phyloP scores from a whole-genome alignment of 2,113 vertebrate species.

The Trogon surrucura region DNA sequence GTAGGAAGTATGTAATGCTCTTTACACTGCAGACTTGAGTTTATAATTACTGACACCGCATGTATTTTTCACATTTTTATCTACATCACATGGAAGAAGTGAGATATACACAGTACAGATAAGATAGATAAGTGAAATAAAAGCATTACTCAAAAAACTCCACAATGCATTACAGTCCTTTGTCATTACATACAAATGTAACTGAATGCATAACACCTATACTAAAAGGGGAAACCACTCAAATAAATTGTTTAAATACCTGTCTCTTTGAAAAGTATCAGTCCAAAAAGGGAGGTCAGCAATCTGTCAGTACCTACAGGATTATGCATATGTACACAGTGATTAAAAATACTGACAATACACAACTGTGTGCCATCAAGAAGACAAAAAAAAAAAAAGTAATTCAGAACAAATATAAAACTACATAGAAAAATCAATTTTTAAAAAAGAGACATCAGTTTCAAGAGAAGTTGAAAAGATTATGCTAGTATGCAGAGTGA shows the following conservation, averaged over 20 bases:
- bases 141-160: neutral
- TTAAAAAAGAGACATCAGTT: neutral
- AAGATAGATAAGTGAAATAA: neutral
- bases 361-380: neutral
- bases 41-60: constrained; percentile 2
- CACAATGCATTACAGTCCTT: neutral
- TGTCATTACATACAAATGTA: neutral
- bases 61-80: neutral
- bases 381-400: neutral
- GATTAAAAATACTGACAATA: neutral
- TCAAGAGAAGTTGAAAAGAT: neutral
- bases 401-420: neutral
- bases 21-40: neutral
- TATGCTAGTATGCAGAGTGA: neutral
- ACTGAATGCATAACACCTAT: neutral
- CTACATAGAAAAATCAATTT: neutral
- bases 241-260: neutral
- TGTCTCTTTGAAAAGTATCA: neutral
- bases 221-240: neutral
- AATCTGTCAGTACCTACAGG: neutral
- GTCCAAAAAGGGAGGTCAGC: neutral
- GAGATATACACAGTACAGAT: neutral
- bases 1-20: neutral
- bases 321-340: neutral
- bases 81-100: neutral